Percentiles rank a stretch among this genome's conserved stretches.
These are phyloP conservation scores for Ornithoptera priamus DNA, from an alignment of 2,888 invertebrate genomes.

Conservation along the genomic window DNA sequence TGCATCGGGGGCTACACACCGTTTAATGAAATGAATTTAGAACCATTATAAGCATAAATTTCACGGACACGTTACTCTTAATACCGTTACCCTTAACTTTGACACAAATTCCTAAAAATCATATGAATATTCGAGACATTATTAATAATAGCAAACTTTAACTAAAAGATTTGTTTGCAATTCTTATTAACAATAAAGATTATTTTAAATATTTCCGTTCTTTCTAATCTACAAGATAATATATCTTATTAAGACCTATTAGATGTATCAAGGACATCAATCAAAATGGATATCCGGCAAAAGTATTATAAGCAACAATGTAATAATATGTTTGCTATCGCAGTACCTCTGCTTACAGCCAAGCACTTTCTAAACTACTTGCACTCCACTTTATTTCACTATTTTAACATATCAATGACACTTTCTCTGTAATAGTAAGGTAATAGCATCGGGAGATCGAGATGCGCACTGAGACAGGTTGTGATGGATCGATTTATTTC, in stretches of 20 bases:
- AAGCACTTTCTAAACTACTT: constrained; percentile 53
- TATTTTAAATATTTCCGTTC: neutral
- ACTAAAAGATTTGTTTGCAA: no score
- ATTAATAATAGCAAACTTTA: no score
- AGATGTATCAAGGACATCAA: neutral
- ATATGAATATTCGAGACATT: no score
- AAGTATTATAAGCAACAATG: neutral
- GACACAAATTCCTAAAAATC: no score
- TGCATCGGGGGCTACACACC: no score
- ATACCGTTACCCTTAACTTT: no score
- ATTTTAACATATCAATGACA: constrained; percentile 71
- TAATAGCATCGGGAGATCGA: constrained; percentile 40
- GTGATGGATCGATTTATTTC: neutral
- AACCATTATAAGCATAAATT: no score
- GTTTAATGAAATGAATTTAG: no score
- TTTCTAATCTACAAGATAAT: neutral
- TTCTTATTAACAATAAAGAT: no score
- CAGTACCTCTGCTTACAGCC: constrained; percentile 44
- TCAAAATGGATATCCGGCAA: neutral
- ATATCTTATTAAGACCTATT: neutral
- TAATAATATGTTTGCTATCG: constrained; percentile 29
- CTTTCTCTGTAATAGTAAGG: constrained; percentile 57
- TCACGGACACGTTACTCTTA: no score
- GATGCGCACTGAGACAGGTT: constrained; percentile 14
- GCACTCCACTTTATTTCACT: constrained; percentile 43